phyloP scores from a whole-genome alignment of 2,113 vertebrate genomes.

The Phylloscopus trochiloides region DNA sequence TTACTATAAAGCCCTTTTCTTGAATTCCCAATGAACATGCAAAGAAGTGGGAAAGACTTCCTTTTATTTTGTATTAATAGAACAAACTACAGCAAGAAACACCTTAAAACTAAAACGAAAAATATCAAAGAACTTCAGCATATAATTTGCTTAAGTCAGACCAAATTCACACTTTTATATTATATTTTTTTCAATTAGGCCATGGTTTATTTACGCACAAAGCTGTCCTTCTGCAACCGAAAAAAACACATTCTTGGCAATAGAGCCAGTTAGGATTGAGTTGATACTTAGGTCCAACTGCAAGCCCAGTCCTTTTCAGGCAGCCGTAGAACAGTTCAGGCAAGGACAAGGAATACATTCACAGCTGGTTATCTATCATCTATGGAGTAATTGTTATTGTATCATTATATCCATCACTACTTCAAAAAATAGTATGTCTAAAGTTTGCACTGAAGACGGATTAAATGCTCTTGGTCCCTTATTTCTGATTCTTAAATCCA shows the following conservation, averaged over 20 bases:
- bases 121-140: neutral
- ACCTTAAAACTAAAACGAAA: neutral
- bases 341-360: neutral
- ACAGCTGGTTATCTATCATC: neutral
- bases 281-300: neutral
- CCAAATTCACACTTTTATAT: neutral
- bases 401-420: neutral
- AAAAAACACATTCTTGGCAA: neutral
- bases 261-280: neutral
- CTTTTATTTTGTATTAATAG: neutral
- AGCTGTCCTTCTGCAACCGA: neutral
- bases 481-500: neutral
- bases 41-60: neutral
- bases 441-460: neutral
- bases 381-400: neutral
- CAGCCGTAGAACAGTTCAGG: neutral
- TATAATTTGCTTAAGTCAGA: neutral
- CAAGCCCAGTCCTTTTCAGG: neutral
- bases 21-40: neutral
- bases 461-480: neutral
- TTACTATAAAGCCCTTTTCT: neutral
- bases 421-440: neutral
- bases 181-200: neutral
- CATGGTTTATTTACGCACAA: neutral
- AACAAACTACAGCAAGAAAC: neutral